Conservation (phyloP, 2,888 invertebrate genomes). For the Brachyptera risi region DNA sequence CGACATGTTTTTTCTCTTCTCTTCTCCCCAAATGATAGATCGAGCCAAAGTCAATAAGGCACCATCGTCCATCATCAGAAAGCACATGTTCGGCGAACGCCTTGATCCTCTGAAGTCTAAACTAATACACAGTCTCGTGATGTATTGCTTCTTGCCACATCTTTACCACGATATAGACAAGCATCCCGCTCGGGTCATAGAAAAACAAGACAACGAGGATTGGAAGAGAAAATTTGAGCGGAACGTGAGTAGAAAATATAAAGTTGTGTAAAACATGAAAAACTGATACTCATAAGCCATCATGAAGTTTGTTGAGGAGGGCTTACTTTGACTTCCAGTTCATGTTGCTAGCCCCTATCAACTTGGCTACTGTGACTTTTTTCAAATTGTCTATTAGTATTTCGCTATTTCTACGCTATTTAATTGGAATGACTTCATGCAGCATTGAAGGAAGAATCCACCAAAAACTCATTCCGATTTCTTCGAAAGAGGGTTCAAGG, state of each 20-base stretch:
- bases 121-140: neutral
- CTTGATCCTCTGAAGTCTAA: too few relatives aligned
- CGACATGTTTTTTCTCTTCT: too few relatives aligned
- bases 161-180: neutral
- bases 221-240: neutral
- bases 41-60: conserved; percentile 12
- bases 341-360: neutral
- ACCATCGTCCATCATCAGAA: neutral
- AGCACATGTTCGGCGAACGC: neutral
- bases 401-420: too few relatives aligned
- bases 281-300: neutral
- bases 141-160: neutral
- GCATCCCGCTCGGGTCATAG: neutral
- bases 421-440: too few relatives aligned
- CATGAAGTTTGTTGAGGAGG: neutral
- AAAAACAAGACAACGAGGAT: neutral
- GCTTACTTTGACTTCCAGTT: neutral
- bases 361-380: neutral
- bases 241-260: neutral
- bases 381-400: conserved; percentile 2
- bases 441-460: too few relatives aligned
- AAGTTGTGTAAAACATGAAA: neutral
- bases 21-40: conserved; percentile 3
- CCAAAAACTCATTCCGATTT: too few relatives aligned
- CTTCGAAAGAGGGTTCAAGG: too few relatives aligned